Conservation (phyloP, 1,140 invertebrate species). For the Drosophila sucinea region DNA sequence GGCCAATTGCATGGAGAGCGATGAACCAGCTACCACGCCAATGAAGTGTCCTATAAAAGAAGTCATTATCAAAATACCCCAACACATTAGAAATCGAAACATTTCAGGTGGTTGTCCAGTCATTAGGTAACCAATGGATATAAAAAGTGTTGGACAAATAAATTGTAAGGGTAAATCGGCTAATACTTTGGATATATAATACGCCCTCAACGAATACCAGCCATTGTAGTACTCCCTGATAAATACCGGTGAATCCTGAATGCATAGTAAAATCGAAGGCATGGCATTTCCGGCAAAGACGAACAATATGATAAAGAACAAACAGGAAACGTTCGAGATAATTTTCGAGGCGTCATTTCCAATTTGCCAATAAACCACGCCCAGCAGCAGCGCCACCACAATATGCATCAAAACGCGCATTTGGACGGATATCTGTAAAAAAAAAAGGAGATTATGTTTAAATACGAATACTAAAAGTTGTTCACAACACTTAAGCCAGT, state of each 20-base stretch:
- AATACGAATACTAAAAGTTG: neutral
- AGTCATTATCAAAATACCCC: conserved; percentile 88
- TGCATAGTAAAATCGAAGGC: conserved; percentile 94
- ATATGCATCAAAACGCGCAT: conserved; percentile 89
- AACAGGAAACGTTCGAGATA: conserved; percentile 90
- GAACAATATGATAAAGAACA: conserved; percentile 94
- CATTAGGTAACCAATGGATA: conserved; percentile 91
- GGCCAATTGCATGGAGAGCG: conserved; percentile 88
- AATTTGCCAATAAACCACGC: conserved; percentile 91
- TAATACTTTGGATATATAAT: conserved; percentile 93
- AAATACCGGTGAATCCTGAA: conserved; percentile 92
- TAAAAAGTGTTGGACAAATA: conserved; percentile 87
- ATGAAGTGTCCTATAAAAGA: conserved; percentile 91
- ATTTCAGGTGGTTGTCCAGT: conserved; percentile 90
- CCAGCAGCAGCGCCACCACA: conserved; percentile 90
- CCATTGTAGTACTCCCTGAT: conserved; percentile 94
- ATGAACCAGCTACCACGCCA: conserved; percentile 90
- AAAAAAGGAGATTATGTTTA: neutral
- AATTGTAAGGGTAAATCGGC: conserved; percentile 95
- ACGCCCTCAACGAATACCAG: conserved; percentile 93
- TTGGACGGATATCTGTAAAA: conserved; percentile 88
- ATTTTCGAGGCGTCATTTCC: conserved; percentile 91
- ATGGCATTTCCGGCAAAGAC: conserved; percentile 94
- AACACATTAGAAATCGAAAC: conserved; percentile 87
- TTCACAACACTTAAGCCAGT: too few species aligned